Evolutionary conservation across 2,113 vertebrate genomes (phyloP).

Genomic region (Labeo catla): DNA sequence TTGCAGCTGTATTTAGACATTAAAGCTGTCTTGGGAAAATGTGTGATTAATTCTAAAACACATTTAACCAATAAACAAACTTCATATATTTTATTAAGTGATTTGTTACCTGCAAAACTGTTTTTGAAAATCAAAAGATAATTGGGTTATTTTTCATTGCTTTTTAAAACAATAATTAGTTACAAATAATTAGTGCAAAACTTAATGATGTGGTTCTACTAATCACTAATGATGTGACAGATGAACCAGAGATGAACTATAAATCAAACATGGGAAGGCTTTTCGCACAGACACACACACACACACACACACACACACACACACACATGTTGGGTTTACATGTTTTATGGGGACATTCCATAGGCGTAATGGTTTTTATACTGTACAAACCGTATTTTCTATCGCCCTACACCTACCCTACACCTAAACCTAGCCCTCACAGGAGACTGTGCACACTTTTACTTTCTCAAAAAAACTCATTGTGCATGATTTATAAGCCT

Average conservation of each 20-base stretch:
- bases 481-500: no score
- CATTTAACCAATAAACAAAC: not conserved
- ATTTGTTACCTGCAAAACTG: not conserved
- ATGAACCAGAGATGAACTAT: slow-evolving; percentile 63
- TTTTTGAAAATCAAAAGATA: not conserved
- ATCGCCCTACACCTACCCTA: no score
- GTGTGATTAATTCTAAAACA: not conserved
- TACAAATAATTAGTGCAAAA: not conserved
- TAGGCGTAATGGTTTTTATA: no score
- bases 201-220: slow-evolving; percentile 28
- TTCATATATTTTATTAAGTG: not conserved
- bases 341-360: no score
- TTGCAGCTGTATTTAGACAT: no score
- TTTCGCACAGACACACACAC: not conserved
- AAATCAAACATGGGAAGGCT: not conserved
- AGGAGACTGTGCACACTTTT: no score
- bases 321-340: no score
- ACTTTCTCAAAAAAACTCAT: no score
- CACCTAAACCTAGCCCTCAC: no score
- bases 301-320: slow-evolving; percentile 34
- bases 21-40: no score
- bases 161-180: not conserved
- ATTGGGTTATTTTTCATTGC: not conserved
- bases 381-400: no score
- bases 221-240: slow-evolving; percentile 66